Percentiles rank a stretch among this genome's conserved stretches.
phyloP scores from a whole-genome alignment of 2,888 invertebrate genomes.

The Leucozona laternaria region DNA sequence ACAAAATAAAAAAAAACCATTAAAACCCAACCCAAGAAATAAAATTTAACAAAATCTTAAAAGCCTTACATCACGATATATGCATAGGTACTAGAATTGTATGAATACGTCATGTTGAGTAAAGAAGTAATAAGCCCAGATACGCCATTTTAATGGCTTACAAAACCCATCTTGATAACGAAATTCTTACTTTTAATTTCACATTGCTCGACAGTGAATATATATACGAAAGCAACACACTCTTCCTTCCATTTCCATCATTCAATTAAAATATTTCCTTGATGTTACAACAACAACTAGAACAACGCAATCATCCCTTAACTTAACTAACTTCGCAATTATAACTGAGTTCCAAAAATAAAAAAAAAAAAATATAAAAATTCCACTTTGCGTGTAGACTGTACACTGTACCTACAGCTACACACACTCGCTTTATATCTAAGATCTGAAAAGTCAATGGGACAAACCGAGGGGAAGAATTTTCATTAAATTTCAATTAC shows the following conservation, averaged over 20 bases:
- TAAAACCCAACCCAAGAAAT: not conserved
- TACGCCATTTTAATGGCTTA: slow-evolving; percentile 29
- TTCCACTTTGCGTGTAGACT: slow-evolving; percentile 62
- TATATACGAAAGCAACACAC: not conserved
- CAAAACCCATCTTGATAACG: slow-evolving; percentile 26
- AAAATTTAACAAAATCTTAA: not conserved
- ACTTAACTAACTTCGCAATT: slow-evolving; percentile 21
- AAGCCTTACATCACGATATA: slow-evolving; percentile 1
- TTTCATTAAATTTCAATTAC: slow-evolving; percentile 74
- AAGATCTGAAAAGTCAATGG: slow-evolving; percentile 59
- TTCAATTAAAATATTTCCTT: slow-evolving; percentile 30
- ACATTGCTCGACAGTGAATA: not conserved
- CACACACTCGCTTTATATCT: slow-evolving; percentile 51
- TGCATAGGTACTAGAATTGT: not conserved
- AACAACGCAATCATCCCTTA: slow-evolving; percentile 5
- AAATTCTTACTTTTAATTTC: slow-evolving; percentile 12
- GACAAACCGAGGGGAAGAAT: slow-evolving; percentile 59
- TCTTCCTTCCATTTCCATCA: not conserved
- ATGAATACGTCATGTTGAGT: not conserved
- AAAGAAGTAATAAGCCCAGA: slow-evolving; percentile 10
- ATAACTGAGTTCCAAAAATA: slow-evolving; percentile 2
- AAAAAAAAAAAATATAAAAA: not conserved
- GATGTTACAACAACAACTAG: not conserved
- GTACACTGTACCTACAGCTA: not conserved
- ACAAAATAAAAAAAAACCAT: not conserved